Evolutionary conservation across 2,888 invertebrate genomes (phyloP).

Genomic region (Crioceris asparagi): DNA sequence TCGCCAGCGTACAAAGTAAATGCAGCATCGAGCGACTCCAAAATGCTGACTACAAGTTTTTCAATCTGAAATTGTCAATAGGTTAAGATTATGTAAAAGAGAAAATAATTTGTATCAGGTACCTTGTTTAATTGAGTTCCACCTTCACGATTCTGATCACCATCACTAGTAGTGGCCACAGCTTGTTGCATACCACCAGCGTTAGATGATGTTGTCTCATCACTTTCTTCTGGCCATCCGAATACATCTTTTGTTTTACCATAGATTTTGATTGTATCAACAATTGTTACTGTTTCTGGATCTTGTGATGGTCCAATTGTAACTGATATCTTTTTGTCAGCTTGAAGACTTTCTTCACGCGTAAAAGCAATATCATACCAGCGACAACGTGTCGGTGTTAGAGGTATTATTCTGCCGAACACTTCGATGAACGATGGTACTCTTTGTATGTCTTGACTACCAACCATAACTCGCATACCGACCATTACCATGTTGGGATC

Average conservation of each 20-base stretch:
- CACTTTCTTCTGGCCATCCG: slow-evolving; percentile 94
- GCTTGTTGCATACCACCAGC: slow-evolving; percentile 17
- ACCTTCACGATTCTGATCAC: slow-evolving; percentile 34
- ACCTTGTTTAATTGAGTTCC: slow-evolving; percentile 46
- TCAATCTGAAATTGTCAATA: too few relatives aligned
- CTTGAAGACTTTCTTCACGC: slow-evolving; percentile 83
- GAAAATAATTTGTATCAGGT: too few relatives aligned
- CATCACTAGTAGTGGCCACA: slow-evolving; percentile 25
- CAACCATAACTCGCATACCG: slow-evolving; percentile 61
- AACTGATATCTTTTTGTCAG: slow-evolving; percentile 81
- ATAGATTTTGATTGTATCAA: slow-evolving; percentile 85
- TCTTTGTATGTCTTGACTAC: slow-evolving; percentile 68
- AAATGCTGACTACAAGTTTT: slow-evolving; percentile 48
- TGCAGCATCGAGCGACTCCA: slow-evolving; percentile 64
- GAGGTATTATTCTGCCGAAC: slow-evolving; percentile 28
- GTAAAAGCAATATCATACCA: slow-evolving; percentile 96
- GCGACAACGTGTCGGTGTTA: slow-evolving; percentile 52
- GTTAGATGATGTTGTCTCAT: slow-evolving; percentile 46
- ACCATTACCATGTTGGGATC: slow-evolving; percentile 84
- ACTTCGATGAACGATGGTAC: slow-evolving; percentile 65
- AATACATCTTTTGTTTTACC: slow-evolving; percentile 92
- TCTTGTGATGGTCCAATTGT: slow-evolving; percentile 79
- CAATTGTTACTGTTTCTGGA: slow-evolving; percentile 79
- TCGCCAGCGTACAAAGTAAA: slow-evolving; percentile 47
- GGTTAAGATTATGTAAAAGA: too few relatives aligned